Evolutionary conservation across 1,140 invertebrate species (phyloP).

Genomic region (Palaemon carinicauda): DNA sequence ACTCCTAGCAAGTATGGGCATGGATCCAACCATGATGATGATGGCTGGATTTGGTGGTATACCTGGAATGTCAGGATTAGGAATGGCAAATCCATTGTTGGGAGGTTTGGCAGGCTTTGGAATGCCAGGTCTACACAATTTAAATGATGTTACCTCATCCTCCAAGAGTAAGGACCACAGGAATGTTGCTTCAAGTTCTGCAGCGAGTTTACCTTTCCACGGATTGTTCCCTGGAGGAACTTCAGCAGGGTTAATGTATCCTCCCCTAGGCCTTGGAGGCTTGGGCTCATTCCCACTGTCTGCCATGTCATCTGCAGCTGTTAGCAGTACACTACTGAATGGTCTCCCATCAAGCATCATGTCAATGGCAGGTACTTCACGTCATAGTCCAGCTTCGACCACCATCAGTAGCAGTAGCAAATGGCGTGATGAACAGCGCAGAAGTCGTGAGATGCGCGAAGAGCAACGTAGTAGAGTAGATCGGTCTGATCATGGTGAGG

Average conservation of each 20-base stretch:
- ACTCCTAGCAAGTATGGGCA: slow-evolving; percentile 54
- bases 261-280: slow-evolving; percentile 52
- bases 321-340: slow-evolving; percentile 44
- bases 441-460: background rate
- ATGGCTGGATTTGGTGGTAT: slow-evolving; percentile 59
- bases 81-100: slow-evolving; percentile 54
- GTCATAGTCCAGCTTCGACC: slow-evolving; percentile 16
- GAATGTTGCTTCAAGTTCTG: slow-evolving; percentile 38
- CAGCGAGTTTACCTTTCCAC: slow-evolving; percentile 32
- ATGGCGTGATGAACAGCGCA: slow-evolving; percentile 36
- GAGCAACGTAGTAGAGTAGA: slow-evolving; percentile 4
- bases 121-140: slow-evolving; percentile 31
- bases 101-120: slow-evolving; percentile 57
- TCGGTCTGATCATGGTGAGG: background rate
- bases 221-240: slow-evolving; percentile 55
- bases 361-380: slow-evolving; percentile 43
- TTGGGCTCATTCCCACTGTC: slow-evolving; percentile 52
- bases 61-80: slow-evolving; percentile 56
- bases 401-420: slow-evolving; percentile 18
- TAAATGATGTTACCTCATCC: slow-evolving; percentile 38
- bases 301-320: slow-evolving; percentile 45
- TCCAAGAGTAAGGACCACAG: slow-evolving; percentile 55
- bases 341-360: slow-evolving; percentile 48
- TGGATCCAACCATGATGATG: slow-evolving; percentile 59
- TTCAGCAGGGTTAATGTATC: slow-evolving; percentile 58